These are phyloP conservation scores for Bombus ignitus DNA, from an alignment of 1,140 invertebrate genomes.

Conservation along the genomic window DNA sequence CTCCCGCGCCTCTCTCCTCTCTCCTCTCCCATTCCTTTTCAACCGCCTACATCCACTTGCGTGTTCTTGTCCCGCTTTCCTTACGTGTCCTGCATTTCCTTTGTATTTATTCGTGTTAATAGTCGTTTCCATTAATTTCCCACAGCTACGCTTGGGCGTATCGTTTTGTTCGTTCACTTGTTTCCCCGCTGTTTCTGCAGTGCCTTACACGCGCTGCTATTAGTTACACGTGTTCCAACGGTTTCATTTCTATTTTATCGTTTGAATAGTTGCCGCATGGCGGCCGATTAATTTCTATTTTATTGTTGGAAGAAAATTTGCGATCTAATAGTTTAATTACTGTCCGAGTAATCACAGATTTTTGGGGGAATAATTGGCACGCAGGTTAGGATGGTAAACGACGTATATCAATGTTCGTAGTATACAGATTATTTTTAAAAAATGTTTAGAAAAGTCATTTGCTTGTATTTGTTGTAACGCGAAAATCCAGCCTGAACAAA, in stretches of 20 bases:
- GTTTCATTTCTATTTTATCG: neutral
- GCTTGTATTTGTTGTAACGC: too few relatives aligned
- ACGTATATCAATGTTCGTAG: too few relatives aligned
- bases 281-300: too few relatives aligned
- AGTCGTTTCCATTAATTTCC: slow-evolving; percentile 6
- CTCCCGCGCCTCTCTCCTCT: neutral
- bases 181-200: neutral
- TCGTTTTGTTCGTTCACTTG: neutral
- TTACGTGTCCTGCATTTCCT: slow-evolving; percentile 10
- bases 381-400: too few relatives aligned
- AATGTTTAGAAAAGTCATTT: too few relatives aligned
- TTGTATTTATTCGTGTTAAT: slow-evolving; percentile 24
- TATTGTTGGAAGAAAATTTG: fast-evolving
- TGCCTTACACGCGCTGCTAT: neutral
- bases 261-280: neutral
- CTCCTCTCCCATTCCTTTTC: neutral
- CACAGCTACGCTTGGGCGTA: too few relatives aligned
- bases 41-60: neutral
- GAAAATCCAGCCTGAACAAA: too few relatives aligned
- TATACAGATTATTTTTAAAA: too few relatives aligned
- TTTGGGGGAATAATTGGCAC: too few relatives aligned
- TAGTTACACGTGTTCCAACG: neutral
- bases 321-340: too few relatives aligned
- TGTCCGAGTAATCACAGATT: too few relatives aligned
- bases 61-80: neutral